Evolutionary conservation across 2,888 invertebrate species (phyloP).

Genomic region (Rhagonycha lutea): DNA sequence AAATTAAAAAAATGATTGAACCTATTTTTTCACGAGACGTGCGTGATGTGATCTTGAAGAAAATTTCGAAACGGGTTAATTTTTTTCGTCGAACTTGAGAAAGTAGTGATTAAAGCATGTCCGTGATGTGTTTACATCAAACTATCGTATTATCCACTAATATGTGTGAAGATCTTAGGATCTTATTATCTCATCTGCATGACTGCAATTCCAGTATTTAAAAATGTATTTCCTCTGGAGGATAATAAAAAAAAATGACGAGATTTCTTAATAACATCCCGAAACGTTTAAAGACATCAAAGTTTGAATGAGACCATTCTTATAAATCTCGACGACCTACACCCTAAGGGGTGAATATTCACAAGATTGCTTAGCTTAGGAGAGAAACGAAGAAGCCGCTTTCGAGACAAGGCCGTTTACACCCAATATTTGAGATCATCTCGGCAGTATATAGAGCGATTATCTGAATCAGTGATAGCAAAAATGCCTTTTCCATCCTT

Average conservation of each 20-base stretch:
- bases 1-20: neutral
- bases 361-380: slow-evolving; percentile 38
- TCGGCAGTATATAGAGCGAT: slow-evolving; percentile 19
- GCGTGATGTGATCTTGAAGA: neutral
- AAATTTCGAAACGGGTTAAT: neutral
- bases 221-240: neutral
- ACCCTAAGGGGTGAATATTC: slow-evolving; percentile 39
- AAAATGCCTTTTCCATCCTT: slow-evolving; percentile 16
- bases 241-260: neutral
- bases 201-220: neutral
- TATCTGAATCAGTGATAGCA: slow-evolving; percentile 26
- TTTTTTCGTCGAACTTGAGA: neutral
- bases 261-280: slow-evolving; percentile 19
- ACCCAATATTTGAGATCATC: slow-evolving; percentile 37
- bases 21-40: neutral
- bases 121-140: neutral
- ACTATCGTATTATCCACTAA: neutral
- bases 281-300: slow-evolving; percentile 20
- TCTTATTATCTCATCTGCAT: neutral
- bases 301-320: slow-evolving; percentile 16
- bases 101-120: neutral
- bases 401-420: slow-evolving; percentile 33
- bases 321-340: slow-evolving; percentile 29
- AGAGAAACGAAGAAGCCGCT: slow-evolving; percentile 27
- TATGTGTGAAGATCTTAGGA: neutral